These are phyloP conservation scores for Tethya wilhelma DNA, from an alignment of 37 sponge, comb jelly and placozoan species.

Conservation along the genomic window DNA sequence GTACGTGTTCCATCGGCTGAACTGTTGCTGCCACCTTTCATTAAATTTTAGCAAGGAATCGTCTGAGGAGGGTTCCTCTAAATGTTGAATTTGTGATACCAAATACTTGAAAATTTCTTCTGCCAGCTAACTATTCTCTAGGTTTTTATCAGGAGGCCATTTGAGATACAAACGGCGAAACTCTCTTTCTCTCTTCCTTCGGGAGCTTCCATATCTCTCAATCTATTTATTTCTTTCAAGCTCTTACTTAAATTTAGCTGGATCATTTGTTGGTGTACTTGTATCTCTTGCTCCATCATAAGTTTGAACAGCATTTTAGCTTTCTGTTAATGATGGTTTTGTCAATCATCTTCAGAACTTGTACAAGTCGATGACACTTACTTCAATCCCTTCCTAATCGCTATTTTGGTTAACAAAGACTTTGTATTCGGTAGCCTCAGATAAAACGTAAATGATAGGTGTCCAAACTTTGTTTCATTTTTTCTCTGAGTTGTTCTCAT, in stretches of 20 bases:
- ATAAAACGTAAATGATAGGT: too few species aligned
- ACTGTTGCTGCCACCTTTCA: neutral
- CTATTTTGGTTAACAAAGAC: constrained; percentile 1
- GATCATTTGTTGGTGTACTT: too few species aligned
- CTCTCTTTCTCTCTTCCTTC: constrained; percentile 10
- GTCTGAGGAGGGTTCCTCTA: neutral
- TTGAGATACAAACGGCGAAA: constrained; percentile 51
- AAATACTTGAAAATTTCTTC: constrained; percentile 61
- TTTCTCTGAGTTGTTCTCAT: too few species aligned
- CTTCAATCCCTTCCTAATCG: constrained; percentile 38
- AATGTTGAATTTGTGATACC: constrained; percentile 19
- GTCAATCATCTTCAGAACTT: constrained; percentile 37
- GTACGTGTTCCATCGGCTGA: neutral
- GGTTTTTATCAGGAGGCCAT: constrained; percentile 71
- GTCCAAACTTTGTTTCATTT: too few species aligned
- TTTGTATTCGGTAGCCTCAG: too few species aligned
- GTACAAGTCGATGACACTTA: constrained; percentile 46
- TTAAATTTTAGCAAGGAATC: neutral
- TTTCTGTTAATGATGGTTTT: neutral
- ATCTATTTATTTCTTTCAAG: constrained; percentile 28
- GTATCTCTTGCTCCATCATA: too few species aligned
- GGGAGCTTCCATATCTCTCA: constrained; percentile 51
- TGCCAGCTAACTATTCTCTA: constrained; percentile 8
- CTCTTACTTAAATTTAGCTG: neutral
- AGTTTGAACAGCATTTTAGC: neutral